Base-by-base conservation (phyloP, 2,888 invertebrate genomes). In the Andrena chrysosceles region DNA sequence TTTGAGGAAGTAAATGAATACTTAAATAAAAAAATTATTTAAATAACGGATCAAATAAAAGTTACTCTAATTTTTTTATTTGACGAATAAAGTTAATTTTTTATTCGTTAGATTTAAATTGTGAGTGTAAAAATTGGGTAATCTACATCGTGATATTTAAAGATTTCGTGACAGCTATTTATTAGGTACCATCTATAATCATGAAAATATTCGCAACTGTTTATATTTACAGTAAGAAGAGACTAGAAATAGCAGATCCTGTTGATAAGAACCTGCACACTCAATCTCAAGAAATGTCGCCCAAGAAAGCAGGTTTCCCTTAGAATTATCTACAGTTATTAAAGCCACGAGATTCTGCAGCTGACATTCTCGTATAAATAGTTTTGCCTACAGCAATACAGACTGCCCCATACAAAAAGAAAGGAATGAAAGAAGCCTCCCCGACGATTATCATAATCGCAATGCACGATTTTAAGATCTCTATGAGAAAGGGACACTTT, bases 261-360 rank as follows among this genome's bases (percentile, higher is more conserved):
- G 52, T 10, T 42, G 26, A 35, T 26, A 59, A 23, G 23, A 23
- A 52, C 48, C 16, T 7, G 7, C 20, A 49, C 33, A 20, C 10
- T 48, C 54, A 23, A 8, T 16, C 48, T 29, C 29, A 33, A 35
- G 33, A 10, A 23, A 26, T 33, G 20, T 26, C 42, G 54, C 26
- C 60, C 26, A 64, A 33, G 75, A 29, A 16, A 69, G 69, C 79
- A 31, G 77, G 80, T 77, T 80, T 62, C n/a, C 16, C n/a, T 48
- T n/a, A 33, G 7, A 35, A 42, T 66, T 49, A 42, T 42, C 42
- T 42, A 20, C 26, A 33, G 60, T 77, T 67, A 77, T 54, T 62
- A 60, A 60, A n/a, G 42, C 23, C 4, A 10, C 52, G 16, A n/a
- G 42, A 23, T 54, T 7, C 0, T n/a, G 20, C 16, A 29, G 16